These are phyloP conservation scores for Diplodus puntazzo DNA, from an alignment of 2,797 vertebrate genomes.

Conservation along the genomic window DNA sequence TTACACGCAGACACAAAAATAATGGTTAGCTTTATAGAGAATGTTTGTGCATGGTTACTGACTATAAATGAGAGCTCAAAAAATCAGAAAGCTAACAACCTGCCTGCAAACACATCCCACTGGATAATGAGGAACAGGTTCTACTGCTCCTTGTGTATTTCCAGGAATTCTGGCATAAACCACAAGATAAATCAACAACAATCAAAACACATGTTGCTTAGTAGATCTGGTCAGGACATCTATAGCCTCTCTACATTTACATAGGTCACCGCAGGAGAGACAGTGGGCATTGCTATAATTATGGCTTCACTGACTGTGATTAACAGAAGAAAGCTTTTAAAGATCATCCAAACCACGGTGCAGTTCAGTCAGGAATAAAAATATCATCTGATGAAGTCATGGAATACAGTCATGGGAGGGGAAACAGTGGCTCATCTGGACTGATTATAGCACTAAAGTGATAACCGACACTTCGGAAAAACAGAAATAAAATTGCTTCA, in stretches of 20 bases:
- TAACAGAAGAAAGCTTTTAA: constrained; percentile 53
- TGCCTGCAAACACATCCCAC: constrained; percentile 19
- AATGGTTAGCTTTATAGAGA: neutral
- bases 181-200: constrained; percentile 30
- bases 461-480: constrained; percentile 34
- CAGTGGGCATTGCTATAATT: constrained; percentile 53
- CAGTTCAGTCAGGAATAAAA: constrained; percentile 23
- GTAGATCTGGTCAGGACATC: constrained; percentile 17
- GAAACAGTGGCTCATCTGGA: constrained; percentile 4
- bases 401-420: constrained; percentile 11
- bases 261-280: constrained; percentile 32
- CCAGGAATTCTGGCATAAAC: constrained; percentile 34
- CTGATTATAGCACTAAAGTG: constrained; percentile 21
- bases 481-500: constrained; percentile 20
- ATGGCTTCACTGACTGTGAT: constrained; percentile 59
- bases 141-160: constrained; percentile 22
- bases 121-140: constrained; percentile 36
- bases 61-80: constrained; percentile 7
- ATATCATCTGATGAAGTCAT: constrained; percentile 24
- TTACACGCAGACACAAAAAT: neutral
- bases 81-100: neutral
- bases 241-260: neutral
- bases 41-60: neutral
- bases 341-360: constrained; percentile 40
- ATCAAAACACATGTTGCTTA: constrained; percentile 2